phyloP scores from a whole-genome alignment of 2,888 invertebrate species.

The Argyresthia albistria region DNA sequence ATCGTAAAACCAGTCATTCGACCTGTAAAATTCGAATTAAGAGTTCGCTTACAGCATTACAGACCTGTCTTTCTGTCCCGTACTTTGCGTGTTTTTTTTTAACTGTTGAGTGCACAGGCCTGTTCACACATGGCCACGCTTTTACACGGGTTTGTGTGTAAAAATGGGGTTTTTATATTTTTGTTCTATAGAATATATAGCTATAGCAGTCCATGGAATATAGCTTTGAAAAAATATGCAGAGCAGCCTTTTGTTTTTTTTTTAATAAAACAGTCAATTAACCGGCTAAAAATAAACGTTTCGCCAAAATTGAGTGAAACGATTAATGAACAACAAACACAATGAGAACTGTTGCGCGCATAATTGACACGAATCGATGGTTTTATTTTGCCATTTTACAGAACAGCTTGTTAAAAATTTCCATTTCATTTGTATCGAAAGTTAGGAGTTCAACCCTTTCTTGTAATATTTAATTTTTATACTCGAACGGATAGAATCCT shows the following conservation, averaged over 20 bases:
- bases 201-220: too few species aligned
- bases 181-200: too few species aligned
- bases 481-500: slow-evolving; percentile 24
- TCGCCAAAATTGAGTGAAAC: not conserved
- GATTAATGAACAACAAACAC: not conserved
- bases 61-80: slow-evolving; percentile 22
- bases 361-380: slow-evolving; percentile 50
- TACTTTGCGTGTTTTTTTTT: slow-evolving; percentile 40
- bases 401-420: slow-evolving; percentile 62
- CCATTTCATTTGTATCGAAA: slow-evolving; percentile 59
- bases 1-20: slow-evolving; percentile 55
- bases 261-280: not conserved
- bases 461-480: slow-evolving; percentile 23
- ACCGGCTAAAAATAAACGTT: not conserved
- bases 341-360: slow-evolving; percentile 17
- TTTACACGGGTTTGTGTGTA: slow-evolving; percentile 2
- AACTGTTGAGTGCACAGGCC: slow-evolving; percentile 39
- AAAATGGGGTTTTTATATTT: not conserved
- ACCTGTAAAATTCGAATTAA: slow-evolving; percentile 64
- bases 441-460: slow-evolving; percentile 42
- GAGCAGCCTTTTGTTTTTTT: too few species aligned
- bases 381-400: slow-evolving; percentile 12
- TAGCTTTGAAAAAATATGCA: too few species aligned
- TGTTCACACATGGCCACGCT: slow-evolving; percentile 58
- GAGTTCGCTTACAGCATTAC: slow-evolving; percentile 42